Conservation (phyloP, 2,113 vertebrate genomes). For the Natator depressus region DNA sequence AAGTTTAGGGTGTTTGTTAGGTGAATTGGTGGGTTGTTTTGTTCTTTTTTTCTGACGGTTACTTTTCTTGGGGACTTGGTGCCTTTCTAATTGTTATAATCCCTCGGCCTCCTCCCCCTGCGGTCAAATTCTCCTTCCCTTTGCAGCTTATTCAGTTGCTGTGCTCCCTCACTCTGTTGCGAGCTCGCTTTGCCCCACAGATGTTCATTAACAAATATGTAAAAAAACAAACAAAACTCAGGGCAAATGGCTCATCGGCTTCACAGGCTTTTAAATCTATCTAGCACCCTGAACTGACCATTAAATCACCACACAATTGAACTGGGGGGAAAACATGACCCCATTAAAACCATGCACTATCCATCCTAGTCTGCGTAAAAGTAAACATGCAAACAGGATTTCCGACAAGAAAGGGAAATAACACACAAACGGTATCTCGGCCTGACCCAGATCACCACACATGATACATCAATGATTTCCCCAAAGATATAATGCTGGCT, state of each 20-base stretch:
- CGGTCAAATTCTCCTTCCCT: not conserved
- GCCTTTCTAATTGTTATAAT: not conserved
- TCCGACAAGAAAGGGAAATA: not conserved
- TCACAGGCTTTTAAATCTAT: conserved; percentile 5
- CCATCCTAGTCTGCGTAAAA: conserved; percentile 29
- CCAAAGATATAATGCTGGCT: not conserved
- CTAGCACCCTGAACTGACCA: not conserved
- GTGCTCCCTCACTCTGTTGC: not conserved
- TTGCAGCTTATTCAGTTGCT: not conserved
- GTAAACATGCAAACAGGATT: not conserved
- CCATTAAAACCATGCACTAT: conserved; percentile 42
- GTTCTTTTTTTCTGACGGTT: not conserved
- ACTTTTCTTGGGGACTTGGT: not conserved
- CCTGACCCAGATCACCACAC: not conserved
- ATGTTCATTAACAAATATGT: not conserved
- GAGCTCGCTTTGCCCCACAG: not conserved
- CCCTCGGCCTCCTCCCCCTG: not conserved
- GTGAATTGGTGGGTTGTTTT: not conserved
- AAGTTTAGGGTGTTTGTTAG: not conserved
- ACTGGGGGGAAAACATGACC: conserved; percentile 50
- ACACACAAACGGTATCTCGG: not conserved
- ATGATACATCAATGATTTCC: not conserved
- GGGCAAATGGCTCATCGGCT: not conserved
- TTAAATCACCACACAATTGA: conserved; percentile 25
- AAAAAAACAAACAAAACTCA: not conserved